Base-by-base conservation (phyloP, 53 echinoderm and acorn worm species). In the Arbacia lixula region DNA sequence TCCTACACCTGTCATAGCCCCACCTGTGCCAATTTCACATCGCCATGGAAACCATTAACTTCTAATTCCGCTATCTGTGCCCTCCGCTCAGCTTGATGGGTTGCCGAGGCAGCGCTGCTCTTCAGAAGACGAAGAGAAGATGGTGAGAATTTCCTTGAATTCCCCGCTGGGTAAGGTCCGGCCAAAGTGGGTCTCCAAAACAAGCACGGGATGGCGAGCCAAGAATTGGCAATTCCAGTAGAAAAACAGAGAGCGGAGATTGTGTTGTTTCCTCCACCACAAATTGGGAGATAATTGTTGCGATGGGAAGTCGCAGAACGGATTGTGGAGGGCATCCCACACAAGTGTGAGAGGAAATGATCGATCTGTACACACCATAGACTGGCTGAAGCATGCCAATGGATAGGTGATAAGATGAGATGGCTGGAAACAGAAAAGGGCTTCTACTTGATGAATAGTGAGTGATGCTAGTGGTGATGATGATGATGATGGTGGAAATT, bases 21-120 rank as follows among this genome's bases (percentile, higher is more conserved):
- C 71, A 71, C 71, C 71, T 71, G 49, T 11, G 71, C 14, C 17
- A 40, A 25, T 54, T 40, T 54, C 32, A 31, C 28, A 75, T 53
- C 54, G 75, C 36, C 75, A 75, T 75, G 42, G 75, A 20, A 75
- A 75, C 75, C 75, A 75, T 75, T 75, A 75, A 75, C 75, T 75
- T 35, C 54, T 53, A 75, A 75, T 75, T 54, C 38, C 36, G n/a
- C 52, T 38, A 53, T 53, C 75, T 38, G 53, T 52, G 22, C 75
- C 75, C 53, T 14, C 5, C 35, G 52, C 75, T 19, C 53, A 36
- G 71, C 46, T 11, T 75, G 75, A 54, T 32, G 36, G 75, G 32
- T 71, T 71, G 24, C 36, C 66, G 37, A 66, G 66, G 36, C 0
- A 38, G 36, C 66, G 36, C 24, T 66, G 66, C 37, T 3, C 37